These are phyloP conservation scores for Mobula hypostoma DNA, from an alignment of 2,113 vertebrate genomes.

Conservation along the genomic window DNA sequence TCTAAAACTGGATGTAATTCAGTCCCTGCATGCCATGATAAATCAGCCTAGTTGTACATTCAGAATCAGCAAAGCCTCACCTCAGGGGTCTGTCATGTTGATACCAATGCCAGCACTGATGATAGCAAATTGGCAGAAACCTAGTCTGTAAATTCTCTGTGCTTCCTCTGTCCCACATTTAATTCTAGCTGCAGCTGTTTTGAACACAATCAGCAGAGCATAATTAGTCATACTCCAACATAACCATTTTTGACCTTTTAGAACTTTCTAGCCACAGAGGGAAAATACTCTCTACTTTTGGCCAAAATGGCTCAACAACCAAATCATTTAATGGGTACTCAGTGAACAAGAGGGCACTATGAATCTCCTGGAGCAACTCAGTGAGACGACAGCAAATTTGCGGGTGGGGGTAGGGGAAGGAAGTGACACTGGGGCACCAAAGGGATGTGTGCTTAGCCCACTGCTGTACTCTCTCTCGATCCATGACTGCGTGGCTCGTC, in stretches of 20 bases:
- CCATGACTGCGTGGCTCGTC: no score
- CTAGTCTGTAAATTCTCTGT: neutral
- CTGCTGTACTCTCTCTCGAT: no score
- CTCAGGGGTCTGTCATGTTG: neutral
- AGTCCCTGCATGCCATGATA: neutral
- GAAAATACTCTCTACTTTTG: neutral
- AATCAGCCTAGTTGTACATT: neutral
- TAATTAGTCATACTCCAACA: neutral
- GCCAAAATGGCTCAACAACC: neutral
- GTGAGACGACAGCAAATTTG: no score
- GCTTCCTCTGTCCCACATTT: neutral
- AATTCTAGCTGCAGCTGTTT: neutral
- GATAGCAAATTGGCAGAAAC: neutral
- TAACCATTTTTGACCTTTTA: neutral
- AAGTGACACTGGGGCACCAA: no score
- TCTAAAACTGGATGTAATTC: constrained; percentile 7
- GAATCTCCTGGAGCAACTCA: neutral
- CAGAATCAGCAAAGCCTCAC: neutral
- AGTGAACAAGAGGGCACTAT: neutral
- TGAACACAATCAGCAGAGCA: neutral
- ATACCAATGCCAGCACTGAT: neutral
- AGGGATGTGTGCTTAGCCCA: no score
- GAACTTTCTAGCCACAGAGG: neutral
- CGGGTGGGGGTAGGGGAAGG: no score
- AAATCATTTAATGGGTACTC: neutral